Evolutionary conservation across 1,140 invertebrate genomes (phyloP).

Genomic region (Copidosoma floridanum): DNA sequence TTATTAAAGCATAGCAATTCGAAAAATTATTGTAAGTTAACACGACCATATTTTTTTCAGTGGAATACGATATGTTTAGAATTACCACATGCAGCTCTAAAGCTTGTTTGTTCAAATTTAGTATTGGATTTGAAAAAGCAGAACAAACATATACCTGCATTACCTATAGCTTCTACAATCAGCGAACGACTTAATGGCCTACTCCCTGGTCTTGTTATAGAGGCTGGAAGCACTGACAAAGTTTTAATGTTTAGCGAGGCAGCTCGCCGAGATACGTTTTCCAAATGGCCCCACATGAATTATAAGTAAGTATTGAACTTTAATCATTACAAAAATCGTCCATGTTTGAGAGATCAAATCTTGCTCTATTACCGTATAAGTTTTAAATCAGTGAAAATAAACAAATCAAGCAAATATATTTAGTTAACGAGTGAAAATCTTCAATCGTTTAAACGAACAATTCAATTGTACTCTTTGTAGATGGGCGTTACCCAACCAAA

Average conservation of each 20-base stretch:
- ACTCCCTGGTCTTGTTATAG: conserved; percentile 53
- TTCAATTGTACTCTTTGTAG: conserved; percentile 54
- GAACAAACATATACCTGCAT: conserved; percentile 77
- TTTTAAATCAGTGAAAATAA: background rate
- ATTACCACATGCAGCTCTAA: conserved; percentile 73
- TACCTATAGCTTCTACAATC: conserved; percentile 85
- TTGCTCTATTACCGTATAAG: too few species aligned
- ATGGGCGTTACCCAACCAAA: conserved; percentile 91
- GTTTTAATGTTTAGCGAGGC: conserved; percentile 89
- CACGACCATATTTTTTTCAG: conserved; percentile 58
- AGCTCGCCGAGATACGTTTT: conserved; percentile 83
- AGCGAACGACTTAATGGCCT: conserved; percentile 82
- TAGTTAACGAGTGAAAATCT: background rate
- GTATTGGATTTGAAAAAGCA: conserved; percentile 79
- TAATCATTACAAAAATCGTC: too few species aligned
- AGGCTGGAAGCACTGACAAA: conserved; percentile 60
- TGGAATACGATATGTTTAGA: conserved; percentile 87
- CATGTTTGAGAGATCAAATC: too few species aligned
- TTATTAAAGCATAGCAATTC: too few species aligned
- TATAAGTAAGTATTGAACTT: conserved; percentile 90
- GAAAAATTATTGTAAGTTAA: too few species aligned
- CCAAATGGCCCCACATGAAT: conserved; percentile 94
- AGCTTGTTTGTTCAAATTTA: conserved; percentile 73
- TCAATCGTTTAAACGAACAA: background rate
- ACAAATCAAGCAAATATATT: conserved; percentile 8